A percentile compares a stretch with the other conserved stretches of the same genome.
Conservation (phyloP, 2,888 invertebrate species). For the Xanthorhoe designata region DNA sequence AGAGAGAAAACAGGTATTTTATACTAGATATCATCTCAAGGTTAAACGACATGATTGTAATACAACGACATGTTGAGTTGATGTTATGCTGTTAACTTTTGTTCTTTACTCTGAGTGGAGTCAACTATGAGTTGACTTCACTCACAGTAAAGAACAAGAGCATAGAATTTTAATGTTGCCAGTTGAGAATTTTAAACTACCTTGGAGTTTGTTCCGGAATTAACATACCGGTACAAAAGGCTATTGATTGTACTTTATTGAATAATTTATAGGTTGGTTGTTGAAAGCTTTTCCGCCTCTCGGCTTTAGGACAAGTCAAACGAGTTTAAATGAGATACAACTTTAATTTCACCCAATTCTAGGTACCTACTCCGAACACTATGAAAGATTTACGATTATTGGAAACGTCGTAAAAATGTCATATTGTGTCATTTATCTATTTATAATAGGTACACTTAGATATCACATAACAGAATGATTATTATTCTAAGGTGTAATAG, state of each 20-base stretch:
- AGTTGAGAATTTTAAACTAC: constrained; percentile 42
- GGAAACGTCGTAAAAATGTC: background rate
- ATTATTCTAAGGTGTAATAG: no score
- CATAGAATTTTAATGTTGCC: constrained; percentile 35
- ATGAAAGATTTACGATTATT: background rate
- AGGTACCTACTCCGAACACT: background rate
- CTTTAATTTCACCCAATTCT: background rate
- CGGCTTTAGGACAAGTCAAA: background rate
- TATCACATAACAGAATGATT: no score
- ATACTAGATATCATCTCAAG: no score
- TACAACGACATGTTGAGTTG: no score
- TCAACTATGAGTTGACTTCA: no score
- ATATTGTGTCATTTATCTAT: no score
- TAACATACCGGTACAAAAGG: constrained; percentile 38
- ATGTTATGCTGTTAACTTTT: no score
- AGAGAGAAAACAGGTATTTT: no score
- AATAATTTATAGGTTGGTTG: constrained; percentile 17
- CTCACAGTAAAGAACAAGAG: constrained; percentile 31
- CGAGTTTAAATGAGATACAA: background rate
- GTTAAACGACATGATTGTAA: no score
- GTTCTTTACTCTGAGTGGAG: no score
- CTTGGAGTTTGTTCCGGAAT: constrained; percentile 38
- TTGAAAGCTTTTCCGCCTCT: background rate
- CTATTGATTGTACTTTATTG: constrained; percentile 37
- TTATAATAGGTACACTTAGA: no score